Evolutionary conservation across 30 jellyfish, hydroid and myxozoan species (phyloP), one percentile per base, ranked within the genome.

Genomic region (Hydractinia echinata): DNA sequence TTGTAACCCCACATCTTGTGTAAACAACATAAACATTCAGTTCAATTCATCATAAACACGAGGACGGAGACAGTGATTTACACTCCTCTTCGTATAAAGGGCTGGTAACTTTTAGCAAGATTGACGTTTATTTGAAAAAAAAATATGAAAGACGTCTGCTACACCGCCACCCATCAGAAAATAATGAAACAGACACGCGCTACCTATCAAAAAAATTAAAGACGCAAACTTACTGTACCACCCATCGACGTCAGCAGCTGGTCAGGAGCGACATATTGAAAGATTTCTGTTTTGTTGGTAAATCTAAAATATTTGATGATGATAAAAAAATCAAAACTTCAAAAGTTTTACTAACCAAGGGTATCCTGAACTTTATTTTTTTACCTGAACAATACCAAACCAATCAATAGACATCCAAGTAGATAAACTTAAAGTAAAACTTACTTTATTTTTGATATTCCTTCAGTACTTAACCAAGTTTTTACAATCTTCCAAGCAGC

Each of bases 401-500:
- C 44, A 30, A 30, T 30, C 44, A 30, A 30, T 30, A 30, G 44
- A 30, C 44, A 30, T 30, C 44, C 44, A 30, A 30, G 44, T 30
- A 30, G 44, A 30, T 30, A 30, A 30, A 30, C 2, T 30, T 30
- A 30, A 30, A 30, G 44, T 4, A 44, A 5, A 7, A 79, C 95
- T 82, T 83, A 87, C 98, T 92, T 92, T 8, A 92, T 92, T 79
- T 92, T 92, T 19, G 98, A 92, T 48, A 92, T 92, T 9, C 96
- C 95, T 72, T 92, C 98, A 8, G 95, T 92, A 56, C 96, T 92
- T 89, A 92, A 66, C 98, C 98, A 92, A 9, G 94, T 83, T 78
- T 92, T 92, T 6, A 92, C 98, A 62, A 92, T 83, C 61, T 92
- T 92, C 98, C 98, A 92, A 52, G 96, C 98, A 67, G 98, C 98